Evolutionary conservation across 2,888 invertebrate species (phyloP).

Genomic region (Drosophila macrospina): DNA sequence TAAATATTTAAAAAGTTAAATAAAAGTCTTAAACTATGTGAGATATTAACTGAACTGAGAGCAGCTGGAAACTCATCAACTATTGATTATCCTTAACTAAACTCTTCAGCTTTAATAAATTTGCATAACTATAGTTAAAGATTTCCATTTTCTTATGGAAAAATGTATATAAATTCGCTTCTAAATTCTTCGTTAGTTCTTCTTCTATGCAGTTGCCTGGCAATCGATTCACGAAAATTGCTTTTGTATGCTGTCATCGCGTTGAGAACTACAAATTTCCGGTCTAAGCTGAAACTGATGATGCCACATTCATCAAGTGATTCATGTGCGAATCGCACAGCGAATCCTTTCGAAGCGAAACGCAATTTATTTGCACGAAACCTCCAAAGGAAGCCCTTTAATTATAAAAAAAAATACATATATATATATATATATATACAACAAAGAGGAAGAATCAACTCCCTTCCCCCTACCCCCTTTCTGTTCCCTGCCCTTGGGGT

Average conservation of each 20-base stretch:
- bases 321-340: constrained; percentile 38
- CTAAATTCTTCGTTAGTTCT: too few species aligned
- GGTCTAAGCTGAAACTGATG: constrained; percentile 43
- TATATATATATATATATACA: too few species aligned
- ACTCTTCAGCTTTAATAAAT: too few species aligned
- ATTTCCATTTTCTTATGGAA: too few species aligned
- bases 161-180: too few species aligned
- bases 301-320: constrained; percentile 62
- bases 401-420: constrained; percentile 29
- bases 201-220: too few species aligned
- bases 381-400: constrained; percentile 52
- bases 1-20: too few species aligned
- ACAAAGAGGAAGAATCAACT: not conserved
- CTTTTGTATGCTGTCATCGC: constrained; percentile 27
- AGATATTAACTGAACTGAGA: too few species aligned
- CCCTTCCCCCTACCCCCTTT: not conserved
- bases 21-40: too few species aligned
- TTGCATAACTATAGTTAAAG: too few species aligned
- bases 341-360: constrained; percentile 53
- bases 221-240: constrained; percentile 9
- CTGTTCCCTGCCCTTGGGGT: not conserved
- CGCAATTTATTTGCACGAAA: constrained; percentile 59
- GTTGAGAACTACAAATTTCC: constrained; percentile 45
- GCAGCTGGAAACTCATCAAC: too few species aligned
- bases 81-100: too few species aligned